These are phyloP conservation scores for Samia ricini DNA, from an alignment of 1,140 invertebrate species.

Conservation along the genomic window DNA sequence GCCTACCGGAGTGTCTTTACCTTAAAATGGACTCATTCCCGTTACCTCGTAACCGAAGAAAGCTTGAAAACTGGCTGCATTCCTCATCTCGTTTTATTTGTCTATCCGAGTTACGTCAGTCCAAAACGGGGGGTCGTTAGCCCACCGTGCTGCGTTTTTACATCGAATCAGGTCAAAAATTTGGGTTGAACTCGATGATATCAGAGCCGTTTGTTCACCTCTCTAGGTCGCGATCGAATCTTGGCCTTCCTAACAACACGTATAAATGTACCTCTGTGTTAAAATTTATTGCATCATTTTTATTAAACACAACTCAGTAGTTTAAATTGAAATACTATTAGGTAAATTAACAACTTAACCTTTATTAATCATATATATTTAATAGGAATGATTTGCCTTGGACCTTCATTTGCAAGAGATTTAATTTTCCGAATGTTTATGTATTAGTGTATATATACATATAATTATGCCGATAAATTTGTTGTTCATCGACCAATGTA, in stretches of 20 bases:
- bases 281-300: too few relatives aligned
- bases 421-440: background rate
- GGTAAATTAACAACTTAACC: background rate
- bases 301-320: too few relatives aligned
- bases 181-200: slow-evolving; percentile 64
- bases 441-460: background rate
- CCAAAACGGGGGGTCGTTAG: slow-evolving; percentile 40
- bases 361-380: background rate
- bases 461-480: background rate
- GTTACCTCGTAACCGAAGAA: slow-evolving; percentile 36
- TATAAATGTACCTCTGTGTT: slow-evolving; percentile 10
- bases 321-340: background rate
- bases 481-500: background rate
- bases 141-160: slow-evolving; percentile 48
- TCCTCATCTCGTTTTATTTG: slow-evolving; percentile 48
- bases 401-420: background rate
- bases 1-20: slow-evolving; percentile 26
- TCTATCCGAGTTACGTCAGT: slow-evolving; percentile 49
- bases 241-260: slow-evolving; percentile 15
- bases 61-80: slow-evolving; percentile 40
- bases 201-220: slow-evolving; percentile 67
- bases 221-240: slow-evolving; percentile 53
- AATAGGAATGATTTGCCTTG: background rate
- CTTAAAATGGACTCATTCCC: slow-evolving; percentile 35
- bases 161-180: slow-evolving; percentile 65